Evolutionary conservation across 2,888 invertebrate species (phyloP).

Genomic region (Caradrina clavipalpis): DNA sequence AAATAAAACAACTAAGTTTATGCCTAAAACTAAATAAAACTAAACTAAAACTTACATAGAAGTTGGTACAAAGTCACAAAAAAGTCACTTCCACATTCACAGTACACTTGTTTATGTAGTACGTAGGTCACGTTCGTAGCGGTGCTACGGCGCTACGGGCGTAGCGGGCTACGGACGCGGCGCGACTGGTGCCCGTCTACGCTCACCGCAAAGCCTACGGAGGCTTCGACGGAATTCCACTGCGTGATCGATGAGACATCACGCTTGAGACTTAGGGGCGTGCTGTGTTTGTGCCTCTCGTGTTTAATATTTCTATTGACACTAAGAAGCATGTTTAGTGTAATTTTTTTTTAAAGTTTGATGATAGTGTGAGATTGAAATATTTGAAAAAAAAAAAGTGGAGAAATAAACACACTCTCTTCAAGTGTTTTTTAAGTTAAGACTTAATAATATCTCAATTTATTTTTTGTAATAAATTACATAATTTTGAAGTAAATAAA

Average conservation of each 20-base stretch:
- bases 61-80: conserved; percentile 58
- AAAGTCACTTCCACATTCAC: conserved; percentile 64
- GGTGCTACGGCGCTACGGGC: conserved; percentile 76
- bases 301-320: conserved; percentile 60
- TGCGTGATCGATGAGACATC: conserved; percentile 73
- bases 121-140: conserved; percentile 62
- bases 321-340: conserved; percentile 24
- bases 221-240: conserved; percentile 57
- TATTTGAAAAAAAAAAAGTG: not conserved
- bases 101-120: conserved; percentile 55
- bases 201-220: conserved; percentile 58
- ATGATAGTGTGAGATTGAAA: not conserved
- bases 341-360: not conserved
- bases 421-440: not conserved
- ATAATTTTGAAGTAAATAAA: too few species aligned
- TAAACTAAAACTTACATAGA: conserved; percentile 56
- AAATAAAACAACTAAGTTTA: conserved; percentile 16
- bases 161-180: conserved; percentile 80
- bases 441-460: not conserved
- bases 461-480: too few species aligned
- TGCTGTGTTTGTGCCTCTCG: conserved; percentile 58
- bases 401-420: not conserved
- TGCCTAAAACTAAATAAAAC: conserved; percentile 33
- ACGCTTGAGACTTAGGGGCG: conserved; percentile 59
- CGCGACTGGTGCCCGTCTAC: conserved; percentile 72